Base-by-base conservation (phyloP, 2,113 vertebrate species). In the Equus quagga region DNA sequence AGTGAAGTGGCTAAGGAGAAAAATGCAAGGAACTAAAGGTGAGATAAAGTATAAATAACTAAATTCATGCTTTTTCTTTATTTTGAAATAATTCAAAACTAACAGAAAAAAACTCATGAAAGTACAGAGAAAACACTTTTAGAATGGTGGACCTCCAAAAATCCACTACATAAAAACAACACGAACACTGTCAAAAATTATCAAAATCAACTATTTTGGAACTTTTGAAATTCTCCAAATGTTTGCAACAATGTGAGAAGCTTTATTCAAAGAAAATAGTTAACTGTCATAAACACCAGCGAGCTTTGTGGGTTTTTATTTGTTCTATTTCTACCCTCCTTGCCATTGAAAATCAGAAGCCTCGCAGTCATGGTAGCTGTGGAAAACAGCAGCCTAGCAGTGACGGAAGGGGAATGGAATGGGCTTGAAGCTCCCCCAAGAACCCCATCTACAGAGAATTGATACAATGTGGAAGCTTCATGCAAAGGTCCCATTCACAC, bases 51-150 rank as follows among this genome's bases (percentile, higher is more conserved):
- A 23, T 58, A 51, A 80, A 31, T 13, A 83, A 24, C 8, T 36
- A 81, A 70, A 36, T 49, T 49, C 79, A n/a, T 82, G 36, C 46
- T 58, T 78, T 44, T 14, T 75, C 6, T 70, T 79, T 83, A 26
- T 73, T 62, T 26, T 36, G 12, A 94, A 94, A 46, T 79, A 54
- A 79, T 78, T 65, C 75, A 19, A 93, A 91, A 78, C 62, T 44
- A 49, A 76, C 0, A 36, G 26, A 65, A 64, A 70, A 79, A 79
- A 3, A 2, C 72, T 5, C 36, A 24, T 44, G 12, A 70, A 64
- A 28, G 3, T 51, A 9, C 44, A 41, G 56, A 95, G 36, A 86
- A 83, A 58, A 5, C 9, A n/a, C 3, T 72, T 88, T 7, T 56
- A 82, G 11, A 65, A 72, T 21, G 14, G 1, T 24, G 1, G 28